Percentiles rank a stretch among this genome's conserved stretches.
Evolutionary conservation across 2,888 invertebrate genomes (phyloP).

Genomic region (Eugnorisma glareosa): DNA sequence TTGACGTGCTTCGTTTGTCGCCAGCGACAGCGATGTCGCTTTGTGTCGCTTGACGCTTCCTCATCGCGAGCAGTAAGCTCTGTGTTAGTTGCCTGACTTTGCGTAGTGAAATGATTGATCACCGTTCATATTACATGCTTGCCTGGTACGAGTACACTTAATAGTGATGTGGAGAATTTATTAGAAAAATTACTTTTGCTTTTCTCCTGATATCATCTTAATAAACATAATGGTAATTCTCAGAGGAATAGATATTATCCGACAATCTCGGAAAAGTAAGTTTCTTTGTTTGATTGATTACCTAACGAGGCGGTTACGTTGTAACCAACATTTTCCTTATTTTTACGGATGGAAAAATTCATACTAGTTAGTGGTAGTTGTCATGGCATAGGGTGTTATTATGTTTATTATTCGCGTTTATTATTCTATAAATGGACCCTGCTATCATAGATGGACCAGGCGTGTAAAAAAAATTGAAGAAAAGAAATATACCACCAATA

Average conservation of each 20-base stretch:
- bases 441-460: not conserved
- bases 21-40: slow-evolving; percentile 36
- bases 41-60: slow-evolving; percentile 50
- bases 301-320: not conserved
- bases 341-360: slow-evolving; percentile 16
- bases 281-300: slow-evolving; percentile 17
- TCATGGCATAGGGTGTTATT: not conserved
- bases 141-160: slow-evolving; percentile 37
- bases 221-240: not conserved
- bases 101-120: slow-evolving; percentile 48
- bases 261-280: not conserved
- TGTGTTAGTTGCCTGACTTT: slow-evolving; percentile 30
- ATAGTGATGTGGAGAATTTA: not conserved
- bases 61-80: slow-evolving; percentile 20
- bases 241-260: not conserved
- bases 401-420: not conserved
- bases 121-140: slow-evolving; percentile 27
- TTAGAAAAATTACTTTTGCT: not conserved
- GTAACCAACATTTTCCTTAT: not conserved
- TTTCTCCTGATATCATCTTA: not conserved
- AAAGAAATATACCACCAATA: not conserved
- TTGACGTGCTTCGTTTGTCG: slow-evolving; percentile 47
- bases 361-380: not conserved
- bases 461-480: not conserved
- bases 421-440: not conserved